Base-by-base conservation (phyloP, 2,888 invertebrate genomes). In the Dicyrtoma fusca region DNA sequence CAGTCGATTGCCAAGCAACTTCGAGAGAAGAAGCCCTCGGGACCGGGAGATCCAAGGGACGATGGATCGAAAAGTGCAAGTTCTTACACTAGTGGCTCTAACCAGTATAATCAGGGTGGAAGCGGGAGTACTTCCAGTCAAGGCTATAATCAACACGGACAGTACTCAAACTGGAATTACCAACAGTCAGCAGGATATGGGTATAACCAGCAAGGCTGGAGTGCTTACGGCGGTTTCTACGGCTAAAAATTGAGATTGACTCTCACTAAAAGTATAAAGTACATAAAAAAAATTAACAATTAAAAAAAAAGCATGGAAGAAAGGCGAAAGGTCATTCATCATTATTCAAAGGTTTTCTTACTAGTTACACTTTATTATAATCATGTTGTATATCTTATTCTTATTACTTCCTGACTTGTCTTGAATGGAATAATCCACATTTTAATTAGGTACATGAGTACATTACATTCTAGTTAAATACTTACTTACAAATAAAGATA, bases 1-100 rank as follows among this genome's bases (percentile, higher is more conserved):
- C 87, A 87, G 73, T 74, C 75, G 8, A 70, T 82, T 68, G 76
- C 79, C 8, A 81, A 81, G 69, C 70, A 74, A 42, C 63, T 76
- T 26, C 65, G 79, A 10, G 81, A 81, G n/a, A 79, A 76, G 61
- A 79, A 75, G 34, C 49, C 53, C 42, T 45, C 61, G 5, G 47
- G 51, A 17, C 6, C 53, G 23, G 62, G 42, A 26, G 64, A 68
- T n/a, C 66, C 57, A 45, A 71, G 61, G 11, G 74, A 74, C 17
- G 75, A 76, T 51, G 55, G 73, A 14, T 26, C 55, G 10, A 77
- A 77, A 71, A 42, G 71, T 63, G 62, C 74, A 21, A 45, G 55
- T n/a, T 14, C 42, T 8, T 42, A 42, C 47, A 44, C 44, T n/a
- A 59, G 55, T 45, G 14, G 42, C 13, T 11, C 19, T 21, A 34